Evolutionary conservation across 30 jellyfish, hydroid and myxozoan species (phyloP), one percentile per base, ranked within the genome.

Genomic region (Aurelia sp.): DNA sequence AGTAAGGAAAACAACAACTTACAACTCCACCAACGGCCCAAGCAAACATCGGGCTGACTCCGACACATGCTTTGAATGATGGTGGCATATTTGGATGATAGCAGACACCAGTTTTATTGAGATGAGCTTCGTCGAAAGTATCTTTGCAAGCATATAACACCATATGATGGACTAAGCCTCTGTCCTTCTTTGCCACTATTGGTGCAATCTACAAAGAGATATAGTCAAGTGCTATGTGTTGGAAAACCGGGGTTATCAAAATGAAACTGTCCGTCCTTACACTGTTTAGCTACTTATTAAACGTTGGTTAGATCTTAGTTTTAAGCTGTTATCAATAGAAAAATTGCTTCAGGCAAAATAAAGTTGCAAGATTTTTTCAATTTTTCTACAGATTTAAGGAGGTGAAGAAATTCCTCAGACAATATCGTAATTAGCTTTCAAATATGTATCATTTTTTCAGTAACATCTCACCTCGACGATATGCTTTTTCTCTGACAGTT

Each of bases 1-100:
- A 44, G 55, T 44, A 44, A 44, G 15, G 1, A 44, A 44, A 44
- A 44, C 55, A 13, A 44, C 5, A 44, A 82, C 91, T 44, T 71
- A 82, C 91, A 33, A 62, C 86, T 33, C 86, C 86, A 15, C 93
- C 93, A 15, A 84, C 87, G 13, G 93, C 93, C 93, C 95, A 85
- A 11, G 89, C 95, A 57, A 11, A 73, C 70, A 74, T 55, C 1
- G 84, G 64, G 47, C 84, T 73, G 15, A 27, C 38, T 11, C 88
- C 89, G 22, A 13, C 78, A 50, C 95, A 85, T 67, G 58, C 89
- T 11, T 21, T 41, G 17, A 85, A 55, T 19, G 88, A 74, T 13
- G 79, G 88, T 12, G 95, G 95, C 95, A 85, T 85, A 59, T 85
- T 85, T 30, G 68, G 77, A 78, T 73, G 48, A 16, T 61, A 20